Evolutionary conservation across 2,797 vertebrate species (phyloP), one percentile per base, ranked within the genome.

Genomic region (Gobionotothen gibberifrons): DNA sequence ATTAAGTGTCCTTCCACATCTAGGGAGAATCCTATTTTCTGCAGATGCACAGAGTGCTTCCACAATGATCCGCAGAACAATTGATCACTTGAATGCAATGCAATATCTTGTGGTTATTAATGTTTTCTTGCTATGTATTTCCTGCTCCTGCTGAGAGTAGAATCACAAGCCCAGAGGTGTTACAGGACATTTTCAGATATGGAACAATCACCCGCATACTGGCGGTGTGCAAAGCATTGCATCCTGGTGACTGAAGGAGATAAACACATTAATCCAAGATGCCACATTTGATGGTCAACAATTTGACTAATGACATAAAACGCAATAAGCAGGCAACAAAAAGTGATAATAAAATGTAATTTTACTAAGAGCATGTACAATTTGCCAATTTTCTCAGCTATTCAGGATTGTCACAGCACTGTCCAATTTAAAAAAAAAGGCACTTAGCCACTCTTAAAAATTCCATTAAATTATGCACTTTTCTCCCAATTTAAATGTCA

Each of bases 1-100:
- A 90, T 90, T 89, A 89, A 82, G 68, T 64, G 74, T 61, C 61
- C 61, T 57, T 78, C 56, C 71, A 60, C 55, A 48, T 32, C 51
- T 59, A 65, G 49, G 63, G 82, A 72, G 74, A 68, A 76, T 76
- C 63, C 63, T 66, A 67, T 85, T 88, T 79, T 71, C 32, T 81
- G 63, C 62, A 29, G 57, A 79, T 47, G 74, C 72, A 74, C 61
- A 74, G 79, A 67, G 74, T 70, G 63, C 62, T 75, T 77, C 44
- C 53, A 48, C 47, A 76, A 48, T 26, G 26, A 73, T 82, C 60
- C 74, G 16, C 40, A 26, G 48, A 22, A 26, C 47, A 70, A 77
- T 29, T 62, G 26, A 83, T 75, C 69, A 48, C 57, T 32, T 59
- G 19, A 47, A 81, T 49, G 64, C 15, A 52, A 65, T 77, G 3